phyloP scores from a whole-genome alignment of 1,140 invertebrate species.

The Globodera ellingtonae region DNA sequence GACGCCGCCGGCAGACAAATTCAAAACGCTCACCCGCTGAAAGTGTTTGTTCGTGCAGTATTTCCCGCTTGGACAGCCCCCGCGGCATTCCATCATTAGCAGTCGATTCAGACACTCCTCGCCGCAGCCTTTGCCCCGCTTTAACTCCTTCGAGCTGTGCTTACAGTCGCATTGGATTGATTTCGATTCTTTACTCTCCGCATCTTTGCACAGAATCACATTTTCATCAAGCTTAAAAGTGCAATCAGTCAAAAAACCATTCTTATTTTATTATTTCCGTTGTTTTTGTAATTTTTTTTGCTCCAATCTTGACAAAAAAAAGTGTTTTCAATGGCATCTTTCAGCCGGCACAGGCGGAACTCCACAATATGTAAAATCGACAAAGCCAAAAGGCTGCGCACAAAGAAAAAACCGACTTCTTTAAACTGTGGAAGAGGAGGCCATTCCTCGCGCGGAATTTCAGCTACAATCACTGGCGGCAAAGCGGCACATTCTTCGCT shows the following conservation, averaged over 20 bases:
- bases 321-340: too few species aligned
- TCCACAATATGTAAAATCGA: neutral
- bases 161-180: constrained; percentile 35
- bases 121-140: constrained; percentile 33
- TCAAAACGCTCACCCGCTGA: constrained; percentile 35
- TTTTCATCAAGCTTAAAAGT: constrained; percentile 13
- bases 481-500: neutral
- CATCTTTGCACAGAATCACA: constrained; percentile 12
- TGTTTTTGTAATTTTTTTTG: too few species aligned
- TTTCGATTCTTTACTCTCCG: constrained; percentile 23
- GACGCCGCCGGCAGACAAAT: too few species aligned
- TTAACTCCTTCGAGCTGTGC: constrained; percentile 30
- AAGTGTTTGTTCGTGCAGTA: constrained; percentile 50
- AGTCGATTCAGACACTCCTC: constrained; percentile 45
- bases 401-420: constrained; percentile 7
- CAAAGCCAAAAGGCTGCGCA: neutral
- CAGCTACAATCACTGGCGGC: neutral
- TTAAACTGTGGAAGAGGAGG: constrained; percentile 24
- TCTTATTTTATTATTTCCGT: neutral
- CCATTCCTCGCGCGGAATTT: constrained; percentile 18
- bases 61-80: constrained; percentile 40
- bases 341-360: too few species aligned
- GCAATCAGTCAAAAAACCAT: neutral
- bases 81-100: constrained; percentile 47
- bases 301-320: too few species aligned